phyloP scores from a whole-genome alignment of 2,888 invertebrate species.

The Limnephilus auricula region DNA sequence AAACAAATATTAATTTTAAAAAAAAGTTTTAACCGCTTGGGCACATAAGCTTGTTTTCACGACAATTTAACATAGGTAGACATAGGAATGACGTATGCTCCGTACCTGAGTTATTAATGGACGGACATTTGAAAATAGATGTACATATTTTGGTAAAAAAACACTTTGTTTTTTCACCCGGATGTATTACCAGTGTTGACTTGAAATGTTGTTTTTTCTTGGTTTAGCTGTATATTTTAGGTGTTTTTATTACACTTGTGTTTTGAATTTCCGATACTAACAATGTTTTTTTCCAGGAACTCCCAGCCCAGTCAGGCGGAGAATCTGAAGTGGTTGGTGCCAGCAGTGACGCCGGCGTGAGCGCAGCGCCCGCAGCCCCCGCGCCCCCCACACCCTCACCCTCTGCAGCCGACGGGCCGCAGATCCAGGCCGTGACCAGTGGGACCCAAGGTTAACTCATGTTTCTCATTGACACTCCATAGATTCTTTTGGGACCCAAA shows the following conservation, averaged over 20 bases:
- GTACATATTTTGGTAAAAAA: too few relatives aligned
- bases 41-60: too few relatives aligned
- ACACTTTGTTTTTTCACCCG: too few relatives aligned
- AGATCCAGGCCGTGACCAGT: conserved; percentile 87
- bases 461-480: neutral
- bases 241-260: neutral
- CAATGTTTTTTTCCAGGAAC: conserved; percentile 46
- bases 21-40: too few relatives aligned
- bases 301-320: conserved; percentile 57
- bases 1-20: too few relatives aligned
- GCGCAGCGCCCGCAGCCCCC: conserved; percentile 73
- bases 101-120: too few relatives aligned
- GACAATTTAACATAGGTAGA: too few relatives aligned
- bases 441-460: conserved; percentile 80
- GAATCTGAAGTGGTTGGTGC: conserved; percentile 76
- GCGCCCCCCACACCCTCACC: conserved; percentile 68
- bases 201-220: neutral
- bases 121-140: too few relatives aligned
- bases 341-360: conserved; percentile 80
- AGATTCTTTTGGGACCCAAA: too few relatives aligned
- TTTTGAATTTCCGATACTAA: conserved; percentile 5
- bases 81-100: too few relatives aligned
- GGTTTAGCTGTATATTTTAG: neutral
- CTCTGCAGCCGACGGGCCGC: conserved; percentile 72
- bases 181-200: too few relatives aligned